phyloP scores from a whole-genome alignment of 2,113 vertebrate genomes.

The Tyto alba region DNA sequence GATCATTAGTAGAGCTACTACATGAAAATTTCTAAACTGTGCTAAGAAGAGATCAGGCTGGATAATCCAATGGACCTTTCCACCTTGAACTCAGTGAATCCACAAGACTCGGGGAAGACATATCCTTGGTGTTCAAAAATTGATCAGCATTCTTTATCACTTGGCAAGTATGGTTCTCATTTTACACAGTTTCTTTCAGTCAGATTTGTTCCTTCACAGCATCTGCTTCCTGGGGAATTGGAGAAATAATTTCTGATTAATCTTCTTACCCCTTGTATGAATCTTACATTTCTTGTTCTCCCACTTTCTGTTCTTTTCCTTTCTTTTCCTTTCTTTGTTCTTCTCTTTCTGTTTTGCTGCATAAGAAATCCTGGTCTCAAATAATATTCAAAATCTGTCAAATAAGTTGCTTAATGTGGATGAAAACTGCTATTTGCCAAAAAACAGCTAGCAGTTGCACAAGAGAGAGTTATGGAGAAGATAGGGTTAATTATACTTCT shows the following conservation, averaged over 20 bases:
- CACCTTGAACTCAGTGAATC: neutral
- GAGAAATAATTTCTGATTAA: neutral
- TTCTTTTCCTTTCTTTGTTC: neutral
- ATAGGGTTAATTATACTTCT: neutral
- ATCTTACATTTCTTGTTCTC: neutral
- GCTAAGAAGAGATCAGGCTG: neutral
- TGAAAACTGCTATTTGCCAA: neutral
- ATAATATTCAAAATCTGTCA: neutral
- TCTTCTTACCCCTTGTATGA: neutral
- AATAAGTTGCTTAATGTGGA: neutral
- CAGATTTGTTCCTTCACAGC: neutral
- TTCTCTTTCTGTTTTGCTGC: neutral
- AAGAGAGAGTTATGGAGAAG: neutral
- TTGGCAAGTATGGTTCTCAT: neutral
- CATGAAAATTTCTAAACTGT: neutral
- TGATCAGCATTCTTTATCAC: neutral
- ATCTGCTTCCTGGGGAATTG: neutral
- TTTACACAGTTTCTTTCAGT: neutral
- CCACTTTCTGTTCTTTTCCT: neutral
- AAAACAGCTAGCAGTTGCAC: neutral
- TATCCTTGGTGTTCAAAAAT: neutral
- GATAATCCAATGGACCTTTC: neutral
- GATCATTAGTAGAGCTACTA: neutral
- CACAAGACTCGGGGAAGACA: neutral
- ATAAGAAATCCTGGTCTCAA: neutral